phyloP scores from a whole-genome alignment of 2,797 vertebrate species.

The Acrossocheilus fasciatus region DNA sequence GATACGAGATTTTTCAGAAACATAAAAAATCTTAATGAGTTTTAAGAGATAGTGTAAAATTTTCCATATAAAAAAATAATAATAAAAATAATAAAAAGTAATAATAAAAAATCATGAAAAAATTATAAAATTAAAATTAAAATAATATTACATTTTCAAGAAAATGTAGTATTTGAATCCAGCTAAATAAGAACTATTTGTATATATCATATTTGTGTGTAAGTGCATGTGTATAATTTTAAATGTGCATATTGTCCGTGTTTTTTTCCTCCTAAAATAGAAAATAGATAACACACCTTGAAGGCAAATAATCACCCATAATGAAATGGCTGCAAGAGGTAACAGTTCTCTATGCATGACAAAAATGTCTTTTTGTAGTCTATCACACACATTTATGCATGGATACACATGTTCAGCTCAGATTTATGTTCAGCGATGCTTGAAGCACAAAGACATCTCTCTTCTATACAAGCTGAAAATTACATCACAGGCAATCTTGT shows the following conservation, averaged over 20 bases:
- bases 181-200: not conserved
- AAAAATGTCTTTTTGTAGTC: not conserved
- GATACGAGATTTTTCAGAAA: too few relatives aligned
- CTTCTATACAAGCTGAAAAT: slow-evolving; percentile 17
- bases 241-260: not conserved
- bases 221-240: not conserved
- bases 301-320: slow-evolving; percentile 18
- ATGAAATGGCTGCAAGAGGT: slow-evolving; percentile 7
- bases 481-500: not conserved
- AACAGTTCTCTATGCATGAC: not conserved
- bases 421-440: slow-evolving; percentile 26
- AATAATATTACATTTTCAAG: too few relatives aligned
- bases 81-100: not conserved
- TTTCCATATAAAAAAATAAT: too few relatives aligned
- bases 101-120: not conserved
- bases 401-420: slow-evolving; percentile 14
- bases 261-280: not conserved
- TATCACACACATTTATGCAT: slow-evolving; percentile 11
- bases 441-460: slow-evolving; percentile 27
- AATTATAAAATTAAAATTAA: not conserved
- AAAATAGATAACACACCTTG: slow-evolving; percentile 2
- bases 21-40: too few relatives aligned
- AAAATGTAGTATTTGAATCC: not conserved
- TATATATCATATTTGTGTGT: not conserved
- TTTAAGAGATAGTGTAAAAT: too few relatives aligned